phyloP scores from a whole-genome alignment of 2,113 vertebrate species.

The Apodemus sylvaticus region DNA sequence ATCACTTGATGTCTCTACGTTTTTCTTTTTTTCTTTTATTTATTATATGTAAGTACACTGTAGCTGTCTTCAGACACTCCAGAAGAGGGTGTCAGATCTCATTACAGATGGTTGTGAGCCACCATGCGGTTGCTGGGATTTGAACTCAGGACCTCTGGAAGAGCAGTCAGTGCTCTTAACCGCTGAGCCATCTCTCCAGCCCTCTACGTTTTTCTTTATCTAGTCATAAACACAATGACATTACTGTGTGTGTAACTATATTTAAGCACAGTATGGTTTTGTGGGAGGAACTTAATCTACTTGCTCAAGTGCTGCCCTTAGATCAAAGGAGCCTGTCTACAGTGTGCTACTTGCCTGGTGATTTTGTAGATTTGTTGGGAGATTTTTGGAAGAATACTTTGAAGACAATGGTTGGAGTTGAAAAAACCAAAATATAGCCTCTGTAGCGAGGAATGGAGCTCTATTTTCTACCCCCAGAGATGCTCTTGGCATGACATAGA shows the following conservation, averaged over 20 bases:
- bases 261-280: background rate
- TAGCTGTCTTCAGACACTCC: no score
- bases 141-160: no score
- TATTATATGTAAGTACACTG: no score
- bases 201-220: background rate
- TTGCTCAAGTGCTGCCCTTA: background rate
- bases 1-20: background rate
- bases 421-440: background rate
- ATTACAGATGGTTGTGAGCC: no score
- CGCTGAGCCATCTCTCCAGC: no score
- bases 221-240: background rate
- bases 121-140: no score
- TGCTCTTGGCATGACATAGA: constrained; percentile 4
- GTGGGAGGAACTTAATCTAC: background rate
- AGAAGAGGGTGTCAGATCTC: no score
- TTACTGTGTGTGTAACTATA: background rate
- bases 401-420: background rate
- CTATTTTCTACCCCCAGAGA: fast-evolving
- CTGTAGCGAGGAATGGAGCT: background rate
- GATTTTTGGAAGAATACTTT: background rate
- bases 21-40: constrained; percentile 19
- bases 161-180: no score
- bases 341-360: background rate
- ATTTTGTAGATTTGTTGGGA: background rate
- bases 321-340: background rate